These are phyloP conservation scores for Calcarius lapponicus DNA, from an alignment of 2,797 vertebrate species.

Conservation along the genomic window DNA sequence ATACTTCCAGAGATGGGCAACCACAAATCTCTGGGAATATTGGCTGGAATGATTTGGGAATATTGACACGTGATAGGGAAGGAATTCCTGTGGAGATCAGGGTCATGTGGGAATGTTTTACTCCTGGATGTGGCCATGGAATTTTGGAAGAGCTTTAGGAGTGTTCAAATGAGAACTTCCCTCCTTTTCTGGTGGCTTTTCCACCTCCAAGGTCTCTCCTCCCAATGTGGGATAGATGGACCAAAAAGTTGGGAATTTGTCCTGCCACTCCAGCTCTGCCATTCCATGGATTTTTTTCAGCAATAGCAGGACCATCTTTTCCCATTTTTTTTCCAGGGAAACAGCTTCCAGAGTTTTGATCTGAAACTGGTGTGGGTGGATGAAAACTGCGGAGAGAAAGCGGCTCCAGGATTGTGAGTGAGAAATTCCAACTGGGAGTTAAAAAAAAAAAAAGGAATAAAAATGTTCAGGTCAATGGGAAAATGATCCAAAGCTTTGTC, in stretches of 20 bases:
- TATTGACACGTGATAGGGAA: background rate
- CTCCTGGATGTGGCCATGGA: background rate
- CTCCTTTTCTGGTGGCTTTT: background rate
- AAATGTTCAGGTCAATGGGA: accelerated
- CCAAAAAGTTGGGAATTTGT: background rate
- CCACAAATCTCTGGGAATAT: background rate
- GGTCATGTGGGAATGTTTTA: background rate
- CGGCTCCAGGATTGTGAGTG: conserved; percentile 25
- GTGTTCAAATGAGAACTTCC: background rate
- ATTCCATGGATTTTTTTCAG: background rate
- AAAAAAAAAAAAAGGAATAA: too few species aligned
- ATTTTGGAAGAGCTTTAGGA: background rate
- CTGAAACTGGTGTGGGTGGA: conserved; percentile 80
- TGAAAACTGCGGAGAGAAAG: background rate
- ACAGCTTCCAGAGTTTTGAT: conserved; percentile 72
- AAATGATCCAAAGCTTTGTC: background rate
- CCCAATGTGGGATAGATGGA: accelerated
- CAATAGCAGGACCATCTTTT: background rate
- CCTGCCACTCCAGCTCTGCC: background rate
- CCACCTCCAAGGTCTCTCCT: background rate
- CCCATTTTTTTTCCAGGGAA: conserved; percentile 55
- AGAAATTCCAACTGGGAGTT: background rate
- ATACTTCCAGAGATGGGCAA: background rate
- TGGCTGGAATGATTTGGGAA: background rate
- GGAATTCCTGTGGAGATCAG: background rate